Base-by-base conservation (phyloP, 2,113 vertebrate genomes). In the Corythaixoides concolor region DNA sequence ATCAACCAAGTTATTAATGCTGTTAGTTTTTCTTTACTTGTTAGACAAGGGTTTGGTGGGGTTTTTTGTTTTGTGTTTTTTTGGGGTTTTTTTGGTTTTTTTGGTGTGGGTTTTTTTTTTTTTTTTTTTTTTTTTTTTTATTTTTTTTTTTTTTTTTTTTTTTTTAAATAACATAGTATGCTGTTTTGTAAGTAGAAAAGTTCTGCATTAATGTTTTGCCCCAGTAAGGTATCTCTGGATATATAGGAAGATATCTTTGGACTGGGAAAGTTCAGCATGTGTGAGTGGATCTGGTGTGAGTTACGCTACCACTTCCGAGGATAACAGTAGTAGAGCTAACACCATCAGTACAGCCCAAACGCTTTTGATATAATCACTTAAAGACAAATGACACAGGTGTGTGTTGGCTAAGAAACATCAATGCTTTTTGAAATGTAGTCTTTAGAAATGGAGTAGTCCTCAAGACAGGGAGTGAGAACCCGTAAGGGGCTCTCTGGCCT, bases 151-250 rank as follows among this genome's bases (percentile, higher is more conserved):
- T 43, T 43, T 43, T 10, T 43, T 43, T 43, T 10, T 43, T 43
- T 43, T 10, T 43, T 43, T 12, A 12, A 43, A 43, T 43, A 43
- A 43, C 41, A 13, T 43, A 43, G 41, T 13, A 43, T 43, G 41
- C 41, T 43, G 41, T 43, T 43, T 74, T 52, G 3, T 15, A 62
- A 69, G 16, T 13, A 53, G 69, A 49, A 62, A 32, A 35, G 33
- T 62, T 84, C 10, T 1, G 1, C 37, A 12, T 7, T 6, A 30
- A 21, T 53, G 13, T 12, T 66, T 81, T 41, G 21, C 0, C 2
- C 20, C 19, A 23, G 3, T 9, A 32, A 28, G 8, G 6, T 16
- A 27, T 1, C n/a, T n/a, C n/a, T n/a, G n/a, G n/a, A n/a, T n/a
- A n/a, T n/a, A n/a, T n/a, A n/a, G n/a, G n/a, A n/a, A 74, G 21